Evolutionary conservation across 2,888 invertebrate species (phyloP).

Genomic region (Caprella mutica): DNA sequence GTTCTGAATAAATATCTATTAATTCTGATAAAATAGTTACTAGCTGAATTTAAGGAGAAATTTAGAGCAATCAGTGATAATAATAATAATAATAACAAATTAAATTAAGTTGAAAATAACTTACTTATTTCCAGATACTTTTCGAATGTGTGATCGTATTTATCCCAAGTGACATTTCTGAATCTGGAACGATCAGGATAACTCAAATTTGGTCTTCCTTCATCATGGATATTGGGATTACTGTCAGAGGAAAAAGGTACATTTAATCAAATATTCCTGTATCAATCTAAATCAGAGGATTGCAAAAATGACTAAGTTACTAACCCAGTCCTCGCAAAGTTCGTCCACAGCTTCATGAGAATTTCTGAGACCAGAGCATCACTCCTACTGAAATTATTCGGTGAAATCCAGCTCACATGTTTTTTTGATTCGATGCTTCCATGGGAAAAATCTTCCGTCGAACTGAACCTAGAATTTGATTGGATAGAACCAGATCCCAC

Average conservation of each 20-base stretch:
- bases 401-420: neutral
- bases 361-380: constrained; percentile 56
- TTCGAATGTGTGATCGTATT: constrained; percentile 82
- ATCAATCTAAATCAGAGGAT: neutral
- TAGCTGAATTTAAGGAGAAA: too few relatives aligned
- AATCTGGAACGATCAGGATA: constrained; percentile 51
- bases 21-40: too few relatives aligned
- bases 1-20: too few relatives aligned
- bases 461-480: neutral
- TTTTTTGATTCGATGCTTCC: neutral
- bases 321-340: constrained; percentile 33
- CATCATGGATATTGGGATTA: constrained; percentile 78
- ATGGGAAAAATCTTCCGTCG: neutral
- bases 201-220: constrained; percentile 41
- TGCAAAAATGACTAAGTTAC: neutral
- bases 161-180: constrained; percentile 80
- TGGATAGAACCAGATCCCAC: neutral
- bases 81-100: neutral
- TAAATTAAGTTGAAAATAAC: constrained; percentile 36
- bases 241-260: constrained; percentile 44
- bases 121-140: constrained; percentile 82
- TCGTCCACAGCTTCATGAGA: constrained; percentile 50
- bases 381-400: constrained; percentile 17
- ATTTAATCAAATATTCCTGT: neutral
- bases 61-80: neutral